phyloP scores from a whole-genome alignment of 2,113 vertebrate genomes.

The Cynoglossus semilaevis region DNA sequence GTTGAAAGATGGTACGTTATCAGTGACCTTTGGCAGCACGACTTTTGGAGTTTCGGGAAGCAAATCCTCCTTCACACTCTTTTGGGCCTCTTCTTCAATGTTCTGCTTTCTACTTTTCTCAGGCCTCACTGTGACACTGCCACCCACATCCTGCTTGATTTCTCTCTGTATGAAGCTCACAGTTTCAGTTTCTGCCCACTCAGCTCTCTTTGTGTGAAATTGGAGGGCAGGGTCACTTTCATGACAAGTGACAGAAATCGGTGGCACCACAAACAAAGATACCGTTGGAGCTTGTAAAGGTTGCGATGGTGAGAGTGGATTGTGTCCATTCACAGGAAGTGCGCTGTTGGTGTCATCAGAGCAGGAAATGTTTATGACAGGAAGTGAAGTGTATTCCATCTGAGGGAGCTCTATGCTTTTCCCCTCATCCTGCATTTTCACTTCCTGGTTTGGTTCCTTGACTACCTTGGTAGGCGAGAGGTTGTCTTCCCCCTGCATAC shows the following conservation, averaged over 20 bases:
- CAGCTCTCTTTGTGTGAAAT: constrained; percentile 5
- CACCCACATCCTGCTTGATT: constrained; percentile 32
- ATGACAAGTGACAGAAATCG: constrained; percentile 56
- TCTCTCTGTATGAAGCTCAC: constrained; percentile 45
- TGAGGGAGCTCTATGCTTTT: constrained; percentile 27
- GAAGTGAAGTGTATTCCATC: constrained; percentile 45
- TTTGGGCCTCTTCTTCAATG: constrained; percentile 24
- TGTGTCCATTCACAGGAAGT: background rate
- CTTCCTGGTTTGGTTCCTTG: constrained; percentile 35
- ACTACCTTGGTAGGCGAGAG: constrained; percentile 12
- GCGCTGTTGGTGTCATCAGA: constrained; percentile 46
- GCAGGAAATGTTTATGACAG: constrained; percentile 64
- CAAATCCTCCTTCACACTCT: constrained; percentile 25
- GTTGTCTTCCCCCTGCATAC: constrained; percentile 34
- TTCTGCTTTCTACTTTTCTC: constrained; percentile 28
- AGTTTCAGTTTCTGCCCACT: constrained; percentile 42
- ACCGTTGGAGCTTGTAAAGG: constrained; percentile 16
- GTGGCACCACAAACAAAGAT: constrained; percentile 48
- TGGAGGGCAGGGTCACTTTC: constrained; percentile 36
- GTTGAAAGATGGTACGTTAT: constrained; percentile 21
- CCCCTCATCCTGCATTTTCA: background rate
- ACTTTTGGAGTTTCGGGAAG: constrained; percentile 13
- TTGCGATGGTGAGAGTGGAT: constrained; percentile 14
- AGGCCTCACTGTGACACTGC: background rate
- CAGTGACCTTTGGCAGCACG: constrained; percentile 19